Percentiles rank a stretch among this genome's conserved stretches.
These are phyloP conservation scores for Theristicus caerulescens DNA, from an alignment of 2,113 vertebrate genomes.

Conservation along the genomic window DNA sequence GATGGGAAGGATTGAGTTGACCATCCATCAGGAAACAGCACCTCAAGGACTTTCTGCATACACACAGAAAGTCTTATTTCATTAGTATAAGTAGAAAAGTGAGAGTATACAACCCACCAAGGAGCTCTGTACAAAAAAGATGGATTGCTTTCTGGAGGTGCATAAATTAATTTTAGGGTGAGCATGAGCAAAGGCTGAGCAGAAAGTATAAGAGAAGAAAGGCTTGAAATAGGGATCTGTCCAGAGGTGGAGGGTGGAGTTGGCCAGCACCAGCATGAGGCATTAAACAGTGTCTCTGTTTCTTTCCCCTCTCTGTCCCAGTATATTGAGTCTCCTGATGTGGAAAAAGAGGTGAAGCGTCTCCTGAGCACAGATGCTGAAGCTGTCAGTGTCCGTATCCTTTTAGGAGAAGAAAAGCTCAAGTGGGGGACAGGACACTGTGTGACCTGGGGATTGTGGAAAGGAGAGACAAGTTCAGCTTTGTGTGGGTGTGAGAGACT, in stretches of 20 bases:
- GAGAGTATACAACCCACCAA: neutral
- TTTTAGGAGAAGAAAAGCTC: slow-evolving; percentile 45
- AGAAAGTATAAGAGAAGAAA: neutral
- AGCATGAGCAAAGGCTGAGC: neutral
- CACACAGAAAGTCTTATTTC: neutral
- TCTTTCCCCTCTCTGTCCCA: slow-evolving; percentile 43
- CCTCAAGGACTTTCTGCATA: neutral
- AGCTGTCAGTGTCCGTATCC: slow-evolving; percentile 93
- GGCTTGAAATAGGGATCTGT: neutral
- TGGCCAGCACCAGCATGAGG: neutral
- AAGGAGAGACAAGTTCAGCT: neutral
- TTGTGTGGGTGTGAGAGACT: accelerated
- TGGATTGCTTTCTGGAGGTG: neutral
- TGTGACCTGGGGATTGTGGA: neutral
- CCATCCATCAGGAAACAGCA: neutral
- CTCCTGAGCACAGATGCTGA: slow-evolving; percentile 91
- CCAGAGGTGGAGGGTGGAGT: neutral
- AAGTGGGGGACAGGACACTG: neutral
- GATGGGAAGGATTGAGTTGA: neutral
- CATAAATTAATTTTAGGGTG: neutral
- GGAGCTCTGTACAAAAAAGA: neutral
- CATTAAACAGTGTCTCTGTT: neutral
- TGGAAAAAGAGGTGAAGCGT: slow-evolving; percentile 95
- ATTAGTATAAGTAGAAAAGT: neutral
- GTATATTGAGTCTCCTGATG: slow-evolving; percentile 89